Percentiles rank a stretch among this genome's conserved stretches.
These are phyloP conservation scores for Caenorhabditis latens DNA, from an alignment of 1,140 invertebrate genomes.

Conservation along the genomic window DNA sequence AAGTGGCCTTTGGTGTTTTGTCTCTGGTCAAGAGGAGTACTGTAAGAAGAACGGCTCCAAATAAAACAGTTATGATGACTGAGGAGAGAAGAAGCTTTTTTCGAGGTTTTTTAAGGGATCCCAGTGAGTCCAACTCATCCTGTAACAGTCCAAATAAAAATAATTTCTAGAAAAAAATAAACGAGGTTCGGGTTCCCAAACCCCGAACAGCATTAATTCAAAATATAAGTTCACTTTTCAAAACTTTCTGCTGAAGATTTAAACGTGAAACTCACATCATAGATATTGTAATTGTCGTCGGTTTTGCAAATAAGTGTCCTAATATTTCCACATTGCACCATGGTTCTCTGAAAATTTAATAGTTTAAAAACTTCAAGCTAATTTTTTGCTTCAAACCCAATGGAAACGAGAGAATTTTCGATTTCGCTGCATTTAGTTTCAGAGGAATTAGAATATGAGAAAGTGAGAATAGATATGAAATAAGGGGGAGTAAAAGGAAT, in stretches of 20 bases:
- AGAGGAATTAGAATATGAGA: not conserved
- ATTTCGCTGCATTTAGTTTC: slow-evolving; percentile 1
- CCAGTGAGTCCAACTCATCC: slow-evolving; percentile 9
- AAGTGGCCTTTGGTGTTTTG: slow-evolving; percentile 6
- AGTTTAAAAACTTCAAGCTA: not conserved
- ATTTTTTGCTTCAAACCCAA: not conserved
- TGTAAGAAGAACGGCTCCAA: not conserved
- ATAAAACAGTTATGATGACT: not conserved
- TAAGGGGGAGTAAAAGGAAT: not conserved
- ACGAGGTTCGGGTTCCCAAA: too few relatives aligned
- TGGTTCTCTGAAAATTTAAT: slow-evolving; percentile 12
- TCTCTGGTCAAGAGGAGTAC: not conserved
- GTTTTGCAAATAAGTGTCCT: slow-evolving; percentile 9
- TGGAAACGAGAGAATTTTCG: slow-evolving; percentile 29
- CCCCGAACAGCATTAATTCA: too few relatives aligned
- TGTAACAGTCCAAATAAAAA: not conserved
- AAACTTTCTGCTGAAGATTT: too few relatives aligned
- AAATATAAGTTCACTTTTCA: too few relatives aligned
- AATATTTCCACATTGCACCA: slow-evolving; percentile 41
- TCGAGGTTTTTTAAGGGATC: slow-evolving; percentile 11
- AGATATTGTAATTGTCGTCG: slow-evolving; percentile 14
- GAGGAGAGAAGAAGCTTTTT: not conserved
- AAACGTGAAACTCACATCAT: not conserved
- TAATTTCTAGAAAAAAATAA: not conserved
- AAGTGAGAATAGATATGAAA: too few relatives aligned